phyloP scores from a whole-genome alignment of 2,888 invertebrate genomes.

The Netelia virgata region DNA sequence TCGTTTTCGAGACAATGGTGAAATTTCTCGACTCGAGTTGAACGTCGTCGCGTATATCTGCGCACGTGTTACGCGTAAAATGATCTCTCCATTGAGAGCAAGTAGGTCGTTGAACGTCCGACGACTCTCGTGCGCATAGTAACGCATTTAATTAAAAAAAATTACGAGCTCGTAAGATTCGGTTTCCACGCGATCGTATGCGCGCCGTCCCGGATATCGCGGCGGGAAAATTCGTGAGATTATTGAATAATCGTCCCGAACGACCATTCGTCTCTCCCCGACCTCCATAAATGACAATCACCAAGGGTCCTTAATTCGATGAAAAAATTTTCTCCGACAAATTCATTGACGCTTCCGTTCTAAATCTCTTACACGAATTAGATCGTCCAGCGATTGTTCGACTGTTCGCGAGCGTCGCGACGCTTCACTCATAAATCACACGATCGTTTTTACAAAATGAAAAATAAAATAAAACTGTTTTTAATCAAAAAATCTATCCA shows the following conservation, averaged over 20 bases:
- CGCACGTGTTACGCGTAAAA: constrained; percentile 28
- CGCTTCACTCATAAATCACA: background rate
- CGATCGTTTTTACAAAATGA: too few species aligned
- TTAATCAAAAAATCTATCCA: too few species aligned
- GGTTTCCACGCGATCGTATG: background rate
- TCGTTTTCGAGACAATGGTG: background rate
- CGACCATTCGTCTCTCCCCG: background rate
- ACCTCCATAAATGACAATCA: background rate
- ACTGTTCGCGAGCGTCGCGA: background rate
- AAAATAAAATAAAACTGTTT: too few species aligned
- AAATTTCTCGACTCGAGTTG: background rate
- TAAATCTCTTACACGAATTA: constrained; percentile 18
- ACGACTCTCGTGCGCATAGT: background rate
- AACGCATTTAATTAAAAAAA: constrained; percentile 15
- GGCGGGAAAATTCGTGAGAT: background rate
- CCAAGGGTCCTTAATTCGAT: background rate
- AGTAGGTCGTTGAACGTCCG: constrained; percentile 61
- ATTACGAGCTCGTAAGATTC: background rate
- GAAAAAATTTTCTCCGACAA: constrained; percentile 4
- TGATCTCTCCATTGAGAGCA: constrained; percentile 50
- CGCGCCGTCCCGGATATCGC: background rate
- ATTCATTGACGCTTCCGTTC: constrained; percentile 22
- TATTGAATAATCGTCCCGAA: background rate
- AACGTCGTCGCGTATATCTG: background rate
- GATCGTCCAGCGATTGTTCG: constrained; percentile 5